Percentiles rank a stretch among this genome's conserved stretches.
phyloP scores from a whole-genome alignment of 2,888 invertebrate species.

The Mycogona germanica region DNA sequence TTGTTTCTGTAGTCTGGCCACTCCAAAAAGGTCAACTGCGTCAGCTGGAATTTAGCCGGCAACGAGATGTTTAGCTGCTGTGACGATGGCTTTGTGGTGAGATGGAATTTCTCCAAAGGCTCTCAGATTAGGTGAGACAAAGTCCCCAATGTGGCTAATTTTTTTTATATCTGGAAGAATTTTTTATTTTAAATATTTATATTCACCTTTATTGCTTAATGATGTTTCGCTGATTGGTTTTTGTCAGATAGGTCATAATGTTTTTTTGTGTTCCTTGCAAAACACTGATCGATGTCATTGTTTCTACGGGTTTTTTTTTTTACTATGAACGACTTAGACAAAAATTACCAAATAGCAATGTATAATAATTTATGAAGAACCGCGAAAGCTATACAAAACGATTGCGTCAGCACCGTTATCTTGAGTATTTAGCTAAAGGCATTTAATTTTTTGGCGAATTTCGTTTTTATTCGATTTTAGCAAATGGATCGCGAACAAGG shows the following conservation, averaged over 20 bases:
- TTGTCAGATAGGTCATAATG: neutral
- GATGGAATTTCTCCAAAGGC: constrained; percentile 34
- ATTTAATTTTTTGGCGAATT: no score
- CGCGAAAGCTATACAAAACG: no score
- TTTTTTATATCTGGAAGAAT: neutral
- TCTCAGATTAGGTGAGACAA: constrained; percentile 38
- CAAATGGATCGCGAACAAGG: constrained; percentile 53
- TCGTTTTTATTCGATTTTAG: constrained; percentile 32
- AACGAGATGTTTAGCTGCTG: constrained; percentile 44
- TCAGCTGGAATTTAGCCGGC: constrained; percentile 45
- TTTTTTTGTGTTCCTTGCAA: neutral
- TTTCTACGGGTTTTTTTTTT: constrained; percentile 35
- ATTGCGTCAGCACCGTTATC: no score
- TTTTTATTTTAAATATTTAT: no score
- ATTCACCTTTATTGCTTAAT: no score
- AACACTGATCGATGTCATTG: neutral
- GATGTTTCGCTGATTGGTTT: no score
- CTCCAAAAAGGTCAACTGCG: constrained; percentile 41
- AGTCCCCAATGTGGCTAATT: neutral
- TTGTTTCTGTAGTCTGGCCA: constrained; percentile 44
- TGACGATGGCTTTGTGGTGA: constrained; percentile 38
- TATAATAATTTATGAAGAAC: no score
- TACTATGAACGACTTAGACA: no score
- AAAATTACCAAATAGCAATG: no score
- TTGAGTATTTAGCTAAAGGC: no score